Conservation (phyloP, 2,797 vertebrate genomes). For the Valencia hispanica region DNA sequence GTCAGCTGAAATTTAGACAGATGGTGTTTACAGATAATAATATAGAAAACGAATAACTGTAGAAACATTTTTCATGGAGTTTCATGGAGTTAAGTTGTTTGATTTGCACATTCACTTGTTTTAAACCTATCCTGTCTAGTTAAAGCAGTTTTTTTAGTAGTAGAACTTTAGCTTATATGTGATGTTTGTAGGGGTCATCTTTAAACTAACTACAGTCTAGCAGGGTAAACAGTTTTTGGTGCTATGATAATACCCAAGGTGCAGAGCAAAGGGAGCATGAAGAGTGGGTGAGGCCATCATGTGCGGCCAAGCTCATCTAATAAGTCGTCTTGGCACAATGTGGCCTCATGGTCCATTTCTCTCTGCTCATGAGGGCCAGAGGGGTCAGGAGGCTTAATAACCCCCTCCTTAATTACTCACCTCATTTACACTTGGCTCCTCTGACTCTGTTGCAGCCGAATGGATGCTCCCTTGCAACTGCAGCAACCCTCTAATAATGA, state of each 20-base stretch:
- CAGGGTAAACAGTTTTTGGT: conserved; percentile 1
- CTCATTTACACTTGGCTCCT: conserved; percentile 74
- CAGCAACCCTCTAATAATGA: conserved; percentile 51
- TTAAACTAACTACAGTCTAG: neutral
- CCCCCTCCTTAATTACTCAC: conserved; percentile 75
- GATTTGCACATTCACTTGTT: neutral
- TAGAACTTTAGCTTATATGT: neutral
- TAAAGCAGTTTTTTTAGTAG: neutral
- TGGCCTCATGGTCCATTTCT: conserved; percentile 53
- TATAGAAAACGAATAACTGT: neutral
- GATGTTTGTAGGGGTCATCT: neutral
- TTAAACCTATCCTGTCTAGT: neutral
- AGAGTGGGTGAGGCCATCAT: conserved; percentile 25
- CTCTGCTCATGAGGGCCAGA: conserved; percentile 47
- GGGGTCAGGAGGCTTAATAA: conserved; percentile 72
- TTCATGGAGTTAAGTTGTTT: neutral
- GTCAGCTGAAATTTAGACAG: neutral
- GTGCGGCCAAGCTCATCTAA: conserved; percentile 61
- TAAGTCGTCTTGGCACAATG: conserved; percentile 59
- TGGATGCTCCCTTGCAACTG: conserved; percentile 43
- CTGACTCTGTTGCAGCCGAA: conserved; percentile 47
- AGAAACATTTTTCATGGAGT: neutral
- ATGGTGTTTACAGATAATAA: neutral
- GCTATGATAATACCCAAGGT: conserved; percentile 6
- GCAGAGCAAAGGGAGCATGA: conserved; percentile 24